Percentiles rank a stretch among this genome's conserved stretches.
Conservation (phyloP, 1,140 invertebrate genomes). For the Drepana arcuata region DNA sequence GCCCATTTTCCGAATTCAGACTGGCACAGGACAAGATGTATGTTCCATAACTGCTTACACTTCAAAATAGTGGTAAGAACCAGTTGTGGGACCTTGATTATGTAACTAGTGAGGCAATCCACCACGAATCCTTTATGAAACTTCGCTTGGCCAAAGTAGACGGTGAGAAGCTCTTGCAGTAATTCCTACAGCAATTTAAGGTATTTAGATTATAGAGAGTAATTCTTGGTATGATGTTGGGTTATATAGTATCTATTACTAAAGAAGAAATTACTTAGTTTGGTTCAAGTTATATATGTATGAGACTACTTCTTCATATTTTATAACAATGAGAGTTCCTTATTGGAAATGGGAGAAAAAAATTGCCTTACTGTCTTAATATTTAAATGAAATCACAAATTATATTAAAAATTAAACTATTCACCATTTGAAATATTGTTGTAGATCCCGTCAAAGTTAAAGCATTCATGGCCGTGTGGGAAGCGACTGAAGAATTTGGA, state of each 20-base stretch:
- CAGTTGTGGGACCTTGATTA: constrained; percentile 37
- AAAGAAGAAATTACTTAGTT: too few species aligned
- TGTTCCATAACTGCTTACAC: constrained; percentile 42
- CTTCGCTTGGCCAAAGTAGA: constrained; percentile 38
- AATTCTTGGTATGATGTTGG: too few species aligned
- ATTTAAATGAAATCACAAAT: too few species aligned
- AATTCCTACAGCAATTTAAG: constrained; percentile 38
- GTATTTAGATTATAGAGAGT: too few species aligned
- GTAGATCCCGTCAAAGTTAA: constrained; percentile 37
- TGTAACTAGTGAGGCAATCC: constrained; percentile 41
- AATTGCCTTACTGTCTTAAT: too few species aligned
- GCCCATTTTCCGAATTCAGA: constrained; percentile 51
- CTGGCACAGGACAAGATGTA: constrained; percentile 49
- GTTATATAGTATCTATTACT: too few species aligned
- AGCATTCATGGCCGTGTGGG: constrained; percentile 31
- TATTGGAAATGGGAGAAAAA: too few species aligned
- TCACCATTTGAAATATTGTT: constrained; percentile 47
- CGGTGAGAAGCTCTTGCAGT: constrained; percentile 39
- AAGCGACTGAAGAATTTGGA: constrained; percentile 30
- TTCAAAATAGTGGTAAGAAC: constrained; percentile 43
- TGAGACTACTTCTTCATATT: too few species aligned
- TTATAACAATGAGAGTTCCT: too few species aligned
- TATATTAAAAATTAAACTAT: too few species aligned
- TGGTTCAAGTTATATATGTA: too few species aligned
- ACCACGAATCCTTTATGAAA: constrained; percentile 46